phyloP scores from a whole-genome alignment of 2,113 vertebrate genomes.

The Myanophis thanlyinensis region DNA sequence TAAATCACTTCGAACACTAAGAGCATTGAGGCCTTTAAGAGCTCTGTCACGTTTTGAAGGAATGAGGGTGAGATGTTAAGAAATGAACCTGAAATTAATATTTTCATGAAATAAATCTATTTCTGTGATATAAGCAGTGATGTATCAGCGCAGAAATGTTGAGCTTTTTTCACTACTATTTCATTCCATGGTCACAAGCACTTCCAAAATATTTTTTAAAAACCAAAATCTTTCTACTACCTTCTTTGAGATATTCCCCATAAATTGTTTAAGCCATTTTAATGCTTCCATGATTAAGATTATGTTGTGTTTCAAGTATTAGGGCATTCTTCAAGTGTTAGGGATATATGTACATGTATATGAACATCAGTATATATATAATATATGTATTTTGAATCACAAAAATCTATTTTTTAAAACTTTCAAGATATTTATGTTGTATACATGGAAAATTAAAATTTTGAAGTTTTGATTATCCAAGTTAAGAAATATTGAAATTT shows the following conservation, averaged over 20 bases:
- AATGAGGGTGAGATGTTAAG: slow-evolving; percentile 90
- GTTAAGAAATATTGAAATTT: background rate
- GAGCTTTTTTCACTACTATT: slow-evolving; percentile 17
- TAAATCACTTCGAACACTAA: slow-evolving; percentile 92
- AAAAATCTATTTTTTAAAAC: background rate
- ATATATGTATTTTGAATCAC: background rate
- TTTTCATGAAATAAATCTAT: slow-evolving; percentile 34
- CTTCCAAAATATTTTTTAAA: slow-evolving; percentile 5
- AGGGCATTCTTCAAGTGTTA: too few species aligned
- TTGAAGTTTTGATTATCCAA: background rate
- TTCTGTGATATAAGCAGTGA: slow-evolving; percentile 27
- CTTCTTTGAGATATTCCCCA: background rate
- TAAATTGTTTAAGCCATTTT: background rate
- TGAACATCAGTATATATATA: background rate
- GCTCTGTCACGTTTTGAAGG: slow-evolving; percentile 98
- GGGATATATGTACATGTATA: background rate
- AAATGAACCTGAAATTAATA: slow-evolving; percentile 37
- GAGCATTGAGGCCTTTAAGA: slow-evolving; percentile 94
- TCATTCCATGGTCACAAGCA: slow-evolving; percentile 4
- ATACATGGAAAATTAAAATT: background rate
- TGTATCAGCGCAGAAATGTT: slow-evolving; percentile 30
- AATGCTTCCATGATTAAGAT: background rate
- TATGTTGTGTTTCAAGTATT: background rate
- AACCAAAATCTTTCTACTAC: background rate
- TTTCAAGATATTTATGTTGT: background rate